These are phyloP conservation scores for Girardinus metallicus DNA, from an alignment of 2,797 vertebrate species.

Conservation along the genomic window DNA sequence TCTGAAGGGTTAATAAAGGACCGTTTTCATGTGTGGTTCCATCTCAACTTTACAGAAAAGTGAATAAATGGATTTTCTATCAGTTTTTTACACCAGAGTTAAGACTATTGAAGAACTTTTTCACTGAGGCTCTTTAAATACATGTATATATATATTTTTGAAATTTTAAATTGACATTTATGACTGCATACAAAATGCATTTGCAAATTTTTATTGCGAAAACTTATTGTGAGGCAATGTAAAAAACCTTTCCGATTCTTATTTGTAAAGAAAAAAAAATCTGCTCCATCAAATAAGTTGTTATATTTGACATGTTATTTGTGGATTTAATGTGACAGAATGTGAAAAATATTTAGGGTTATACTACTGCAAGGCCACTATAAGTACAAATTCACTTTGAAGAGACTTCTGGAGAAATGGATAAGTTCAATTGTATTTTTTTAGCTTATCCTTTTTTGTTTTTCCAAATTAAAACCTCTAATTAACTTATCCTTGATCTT, in stretches of 20 bases:
- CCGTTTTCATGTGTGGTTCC: too few species aligned
- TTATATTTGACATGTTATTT: background rate
- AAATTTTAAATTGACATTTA: too few species aligned
- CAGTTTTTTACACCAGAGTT: too few species aligned
- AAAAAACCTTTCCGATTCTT: background rate
- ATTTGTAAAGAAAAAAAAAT: background rate
- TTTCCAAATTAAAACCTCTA: constrained; percentile 37
- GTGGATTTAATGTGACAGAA: background rate
- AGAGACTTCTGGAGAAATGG: background rate
- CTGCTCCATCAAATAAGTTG: background rate
- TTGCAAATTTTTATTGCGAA: too few species aligned
- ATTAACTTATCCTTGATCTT: constrained; percentile 34
- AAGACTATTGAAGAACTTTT: too few species aligned
- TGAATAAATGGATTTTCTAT: too few species aligned
- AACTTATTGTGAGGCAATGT: too few species aligned
- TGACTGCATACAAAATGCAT: too few species aligned
- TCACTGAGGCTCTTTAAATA: too few species aligned
- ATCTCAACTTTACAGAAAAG: too few species aligned
- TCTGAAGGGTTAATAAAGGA: too few species aligned
- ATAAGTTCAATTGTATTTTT: background rate
- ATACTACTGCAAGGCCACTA: background rate
- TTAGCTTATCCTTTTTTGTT: background rate
- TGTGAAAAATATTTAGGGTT: background rate
- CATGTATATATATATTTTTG: too few species aligned
- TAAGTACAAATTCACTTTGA: background rate